Base-by-base conservation (phyloP, 2,797 vertebrate species). In the Erpetoichthys calabaricus region DNA sequence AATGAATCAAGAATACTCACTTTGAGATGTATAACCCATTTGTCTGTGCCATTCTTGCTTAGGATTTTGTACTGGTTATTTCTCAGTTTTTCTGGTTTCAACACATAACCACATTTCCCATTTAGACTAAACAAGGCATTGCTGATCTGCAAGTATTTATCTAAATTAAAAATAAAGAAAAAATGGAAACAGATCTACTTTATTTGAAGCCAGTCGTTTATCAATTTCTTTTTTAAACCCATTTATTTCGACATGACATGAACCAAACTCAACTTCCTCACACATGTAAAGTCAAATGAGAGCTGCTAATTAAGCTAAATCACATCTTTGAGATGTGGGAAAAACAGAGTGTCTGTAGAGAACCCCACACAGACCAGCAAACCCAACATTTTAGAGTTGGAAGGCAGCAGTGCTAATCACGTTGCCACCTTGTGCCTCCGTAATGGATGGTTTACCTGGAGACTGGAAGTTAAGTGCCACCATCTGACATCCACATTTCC, bases 401-500 rank as follows among this genome's bases (percentile, higher is more conserved):
- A 25, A 25, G 25, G 25, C 25, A 25, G 25, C 25, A 25, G 25
- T 25, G 25, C 25, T 25, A 25, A 25, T 25, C 25, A 25, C 25
- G 25, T 25, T 25, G 25, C 25, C 25, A 25, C 25, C 25, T 25
- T 5, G 47, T n/a, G n/a, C n/a, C 47, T 49, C 47, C 49, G 46
- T 6, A 49, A n/a, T 49, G 7, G 47, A 49, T 49, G 6, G 6
- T 42, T 67, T 70, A 86, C 86, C 86, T 82, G 83, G 72, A 0
- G 86, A 86, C 65, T 88, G 86, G 63, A 81, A 88, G 60, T 88
- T 88, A 45, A 88, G 80, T 3, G 86, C 82, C 61, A 85, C 84
- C 86, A 88, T 87, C 69, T 88, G 86, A 7, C 78, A 74, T 3
- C 85, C 86, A 4, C 85, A 86, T 61, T 84, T 76, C 85, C 85